A percentile compares a stretch with the other conserved stretches of the same genome.
phyloP scores from a whole-genome alignment of 2,888 invertebrate species.

The Anarsia innoxiella region DNA sequence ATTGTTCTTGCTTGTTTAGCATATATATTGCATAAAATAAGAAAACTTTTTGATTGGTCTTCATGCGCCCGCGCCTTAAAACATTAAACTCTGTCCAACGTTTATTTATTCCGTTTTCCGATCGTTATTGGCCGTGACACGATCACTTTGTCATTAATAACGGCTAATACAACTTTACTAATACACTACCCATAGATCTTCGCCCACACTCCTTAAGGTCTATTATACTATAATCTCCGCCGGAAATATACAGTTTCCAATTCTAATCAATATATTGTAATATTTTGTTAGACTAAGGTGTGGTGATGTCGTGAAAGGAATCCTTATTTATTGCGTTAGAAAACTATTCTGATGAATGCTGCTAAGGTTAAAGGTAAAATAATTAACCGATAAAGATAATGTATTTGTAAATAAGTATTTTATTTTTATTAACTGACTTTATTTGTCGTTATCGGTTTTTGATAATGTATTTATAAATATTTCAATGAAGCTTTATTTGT shows the following conservation, averaged over 20 bases:
- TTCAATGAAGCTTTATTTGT: too few relatives aligned
- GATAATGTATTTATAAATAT: conserved; percentile 2
- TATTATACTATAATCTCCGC: not conserved
- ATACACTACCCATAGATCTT: not conserved
- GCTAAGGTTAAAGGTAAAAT: conserved; percentile 11
- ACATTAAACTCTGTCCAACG: conserved; percentile 1
- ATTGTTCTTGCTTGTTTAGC: too few relatives aligned
- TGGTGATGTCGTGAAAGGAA: conserved; percentile 10
- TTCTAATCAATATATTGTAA: conserved; percentile 1
- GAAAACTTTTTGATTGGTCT: conserved; percentile 35
- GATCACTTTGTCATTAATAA: conserved; percentile 23
- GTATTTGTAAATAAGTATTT: conserved; percentile 6
- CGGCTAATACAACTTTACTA: too few relatives aligned
- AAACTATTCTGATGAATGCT: conserved; percentile 9
- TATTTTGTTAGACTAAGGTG: conserved; percentile 10
- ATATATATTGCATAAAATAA: too few relatives aligned
- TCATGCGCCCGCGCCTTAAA: conserved; percentile 29
- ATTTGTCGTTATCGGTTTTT: conserved; percentile 4
- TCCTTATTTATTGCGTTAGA: conserved; percentile 12
- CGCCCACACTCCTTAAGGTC: not conserved
- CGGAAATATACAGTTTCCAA: too few relatives aligned
- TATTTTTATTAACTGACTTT: conserved; percentile 7
- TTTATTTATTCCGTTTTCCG: conserved; percentile 20
- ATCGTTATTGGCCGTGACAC: conserved; percentile 19
- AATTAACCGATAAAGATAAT: conserved; percentile 11